phyloP scores from a whole-genome alignment of 2,113 vertebrate genomes.

The Gopherus evgoodei region DNA sequence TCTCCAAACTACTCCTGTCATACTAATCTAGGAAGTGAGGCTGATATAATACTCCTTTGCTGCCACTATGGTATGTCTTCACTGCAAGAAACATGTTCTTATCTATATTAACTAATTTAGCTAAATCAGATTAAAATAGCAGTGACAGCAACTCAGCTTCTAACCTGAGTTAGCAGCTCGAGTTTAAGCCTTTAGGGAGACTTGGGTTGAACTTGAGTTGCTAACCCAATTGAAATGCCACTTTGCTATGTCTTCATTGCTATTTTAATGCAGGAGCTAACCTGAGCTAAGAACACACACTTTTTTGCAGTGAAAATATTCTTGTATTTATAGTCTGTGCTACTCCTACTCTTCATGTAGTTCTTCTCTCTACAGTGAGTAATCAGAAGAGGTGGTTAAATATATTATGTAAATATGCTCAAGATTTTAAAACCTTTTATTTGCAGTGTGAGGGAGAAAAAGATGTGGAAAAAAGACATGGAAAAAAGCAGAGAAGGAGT shows the following conservation, averaged over 20 bases:
- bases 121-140: not conserved
- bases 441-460: slow-evolving; percentile 46
- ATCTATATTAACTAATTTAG: not conserved
- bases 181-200: not conserved
- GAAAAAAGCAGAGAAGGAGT: not conserved
- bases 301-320: not conserved
- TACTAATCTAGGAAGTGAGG: not conserved
- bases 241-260: not conserved
- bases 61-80: not conserved
- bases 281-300: not conserved
- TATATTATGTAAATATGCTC: slow-evolving; percentile 19
- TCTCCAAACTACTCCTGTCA: not conserved
- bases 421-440: slow-evolving; percentile 44
- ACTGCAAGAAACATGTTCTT: not conserved
- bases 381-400: slow-evolving; percentile 22
- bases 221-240: not conserved
- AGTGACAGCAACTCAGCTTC: not conserved
- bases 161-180: not conserved
- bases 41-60: not conserved
- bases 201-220: not conserved
- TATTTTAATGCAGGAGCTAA: not conserved
- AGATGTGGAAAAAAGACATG: not conserved
- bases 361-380: not conserved
- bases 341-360: not conserved
- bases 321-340: not conserved